Evolutionary conservation across 1,140 invertebrate species (phyloP).

Genomic region (Panonychus citri): DNA sequence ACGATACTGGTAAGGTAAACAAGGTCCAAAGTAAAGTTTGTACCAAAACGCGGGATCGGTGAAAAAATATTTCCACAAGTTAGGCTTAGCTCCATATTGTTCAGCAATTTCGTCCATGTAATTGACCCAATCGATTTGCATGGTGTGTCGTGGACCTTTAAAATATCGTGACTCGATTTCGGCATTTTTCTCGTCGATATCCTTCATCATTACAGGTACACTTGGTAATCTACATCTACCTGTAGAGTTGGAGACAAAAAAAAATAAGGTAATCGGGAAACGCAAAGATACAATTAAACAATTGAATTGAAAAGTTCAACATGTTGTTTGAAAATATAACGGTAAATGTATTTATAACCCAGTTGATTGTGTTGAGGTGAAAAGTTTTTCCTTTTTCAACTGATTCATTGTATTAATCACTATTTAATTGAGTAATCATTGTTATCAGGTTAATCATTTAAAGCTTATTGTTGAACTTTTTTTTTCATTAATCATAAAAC

Average conservation of each 20-base stretch:
- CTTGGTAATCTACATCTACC: conserved; percentile 15
- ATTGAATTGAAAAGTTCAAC: too few relatives aligned
- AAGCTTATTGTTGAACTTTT: too few relatives aligned
- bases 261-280: too few relatives aligned
- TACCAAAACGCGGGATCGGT: conserved; percentile 20
- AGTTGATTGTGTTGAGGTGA: too few relatives aligned
- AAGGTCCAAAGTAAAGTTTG: conserved; percentile 21
- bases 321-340: too few relatives aligned
- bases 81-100: conserved; percentile 20
- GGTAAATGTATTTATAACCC: too few relatives aligned
- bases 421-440: too few relatives aligned
- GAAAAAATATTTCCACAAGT: conserved; percentile 18
- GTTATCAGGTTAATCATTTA: too few relatives aligned
- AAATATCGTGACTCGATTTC: conserved; percentile 19
- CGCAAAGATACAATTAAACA: too few relatives aligned
- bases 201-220: conserved; percentile 18
- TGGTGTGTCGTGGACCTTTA: conserved; percentile 22
- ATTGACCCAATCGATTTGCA: conserved; percentile 23
- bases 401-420: too few relatives aligned
- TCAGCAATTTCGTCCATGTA: conserved; percentile 21
- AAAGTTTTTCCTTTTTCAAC: too few relatives aligned
- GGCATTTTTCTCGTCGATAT: conserved; percentile 20
- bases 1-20: conserved; percentile 24
- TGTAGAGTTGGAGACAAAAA: neutral
- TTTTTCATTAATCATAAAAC: too few relatives aligned